Evolutionary conservation across 2,888 invertebrate species (phyloP).

Genomic region (Protophormia terraenovae): DNA sequence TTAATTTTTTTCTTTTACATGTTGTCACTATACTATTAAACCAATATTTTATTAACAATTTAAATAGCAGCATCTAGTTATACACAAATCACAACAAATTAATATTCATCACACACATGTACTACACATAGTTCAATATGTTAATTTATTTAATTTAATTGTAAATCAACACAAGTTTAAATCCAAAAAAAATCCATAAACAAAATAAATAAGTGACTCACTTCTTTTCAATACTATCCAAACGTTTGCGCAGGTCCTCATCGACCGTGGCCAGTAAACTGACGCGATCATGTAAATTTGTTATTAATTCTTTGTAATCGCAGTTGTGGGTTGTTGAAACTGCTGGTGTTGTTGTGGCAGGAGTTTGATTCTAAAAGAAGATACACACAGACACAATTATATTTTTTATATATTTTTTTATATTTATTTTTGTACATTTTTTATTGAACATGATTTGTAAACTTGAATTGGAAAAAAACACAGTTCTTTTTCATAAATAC

Average conservation of each 20-base stretch:
- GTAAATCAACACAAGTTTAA: neutral
- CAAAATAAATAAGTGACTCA: constrained; percentile 71
- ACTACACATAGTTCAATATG: neutral
- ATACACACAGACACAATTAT: neutral
- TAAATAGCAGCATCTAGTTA: neutral
- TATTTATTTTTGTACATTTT: neutral
- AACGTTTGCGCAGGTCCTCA: constrained; percentile 78
- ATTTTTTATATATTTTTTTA: neutral
- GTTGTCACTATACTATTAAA: neutral
- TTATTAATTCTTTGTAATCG: constrained; percentile 75
- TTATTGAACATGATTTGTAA: neutral
- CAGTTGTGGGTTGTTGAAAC: constrained; percentile 51
- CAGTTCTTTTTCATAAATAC: neutral
- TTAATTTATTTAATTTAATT: neutral
- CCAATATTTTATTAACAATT: neutral
- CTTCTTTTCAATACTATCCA: constrained; percentile 80
- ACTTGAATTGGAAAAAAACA: neutral
- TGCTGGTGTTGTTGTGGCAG: neutral
- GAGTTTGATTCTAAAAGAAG: constrained; percentile 58
- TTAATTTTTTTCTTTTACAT: neutral
- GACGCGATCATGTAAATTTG: constrained; percentile 78
- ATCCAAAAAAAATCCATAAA: neutral
- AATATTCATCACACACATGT: constrained; percentile 2
- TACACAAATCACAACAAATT: neutral
- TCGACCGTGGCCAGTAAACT: constrained; percentile 78